phyloP scores from a whole-genome alignment of 2,113 vertebrate species.

The Serinus canaria region DNA sequence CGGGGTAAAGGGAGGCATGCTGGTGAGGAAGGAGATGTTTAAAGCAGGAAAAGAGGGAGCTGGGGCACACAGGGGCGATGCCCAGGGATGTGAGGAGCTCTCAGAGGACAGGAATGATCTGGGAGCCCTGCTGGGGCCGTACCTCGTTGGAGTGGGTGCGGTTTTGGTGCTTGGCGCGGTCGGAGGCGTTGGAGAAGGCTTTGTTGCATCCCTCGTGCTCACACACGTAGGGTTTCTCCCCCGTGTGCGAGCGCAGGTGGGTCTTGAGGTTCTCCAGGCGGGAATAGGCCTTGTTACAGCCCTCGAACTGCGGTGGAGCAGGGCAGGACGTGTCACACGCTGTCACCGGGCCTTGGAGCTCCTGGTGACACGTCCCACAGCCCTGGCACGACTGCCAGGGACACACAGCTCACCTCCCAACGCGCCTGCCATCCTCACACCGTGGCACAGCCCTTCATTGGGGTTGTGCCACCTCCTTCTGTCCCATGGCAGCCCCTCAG shows the following conservation, averaged over 20 bases:
- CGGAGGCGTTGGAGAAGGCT: constrained; percentile 95
- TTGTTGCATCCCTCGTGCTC: constrained; percentile 97
- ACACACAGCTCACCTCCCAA: accelerated
- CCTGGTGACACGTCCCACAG: background rate
- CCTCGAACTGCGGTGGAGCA: constrained; percentile 84
- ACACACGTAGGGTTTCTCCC: constrained; percentile 95
- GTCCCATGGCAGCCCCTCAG: background rate
- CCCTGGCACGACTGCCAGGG: accelerated
- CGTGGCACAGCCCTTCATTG: background rate
- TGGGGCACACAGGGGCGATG: no score
- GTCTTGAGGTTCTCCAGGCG: constrained; percentile 98
- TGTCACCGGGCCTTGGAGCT: accelerated
- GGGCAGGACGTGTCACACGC: background rate
- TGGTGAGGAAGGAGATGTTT: no score
- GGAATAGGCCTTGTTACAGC: constrained; percentile 97
- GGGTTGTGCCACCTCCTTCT: accelerated
- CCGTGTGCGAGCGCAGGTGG: constrained; percentile 92
- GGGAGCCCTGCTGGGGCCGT: background rate
- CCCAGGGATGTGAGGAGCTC: background rate
- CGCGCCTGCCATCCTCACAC: no score
- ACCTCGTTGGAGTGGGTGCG: constrained; percentile 98
- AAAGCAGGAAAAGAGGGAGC: no score
- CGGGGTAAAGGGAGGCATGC: no score
- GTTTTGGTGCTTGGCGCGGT: constrained; percentile 97
- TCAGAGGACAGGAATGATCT: accelerated